Percentiles rank a stretch among this genome's conserved stretches.
These are phyloP conservation scores for Poecile montanus DNA, from an alignment of 2,797 vertebrate species.

Conservation along the genomic window DNA sequence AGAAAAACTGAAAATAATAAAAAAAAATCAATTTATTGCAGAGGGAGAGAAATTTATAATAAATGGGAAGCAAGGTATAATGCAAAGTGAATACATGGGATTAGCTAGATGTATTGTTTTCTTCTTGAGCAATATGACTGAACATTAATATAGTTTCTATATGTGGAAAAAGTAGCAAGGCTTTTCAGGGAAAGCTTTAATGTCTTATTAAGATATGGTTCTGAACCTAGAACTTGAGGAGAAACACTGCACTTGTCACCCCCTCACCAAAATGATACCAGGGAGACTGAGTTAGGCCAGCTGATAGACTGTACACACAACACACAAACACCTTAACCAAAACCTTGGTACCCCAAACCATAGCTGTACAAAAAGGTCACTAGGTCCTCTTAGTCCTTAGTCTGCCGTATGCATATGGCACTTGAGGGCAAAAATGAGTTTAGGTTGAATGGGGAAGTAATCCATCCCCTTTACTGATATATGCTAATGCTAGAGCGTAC, in stretches of 20 bases:
- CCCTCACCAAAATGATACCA: not conserved
- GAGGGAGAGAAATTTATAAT: constrained; percentile 1
- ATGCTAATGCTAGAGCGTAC: not conserved
- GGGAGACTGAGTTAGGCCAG: not conserved
- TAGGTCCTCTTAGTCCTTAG: not conserved
- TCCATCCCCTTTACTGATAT: not conserved
- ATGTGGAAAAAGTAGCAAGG: not conserved
- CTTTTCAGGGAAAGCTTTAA: not conserved
- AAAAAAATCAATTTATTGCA: not conserved
- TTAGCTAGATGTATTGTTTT: constrained; percentile 27
- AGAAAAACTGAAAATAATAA: not conserved
- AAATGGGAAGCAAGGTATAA: not conserved
- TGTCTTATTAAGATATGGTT: not conserved
- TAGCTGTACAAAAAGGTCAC: not conserved
- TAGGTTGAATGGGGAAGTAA: not conserved
- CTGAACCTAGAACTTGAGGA: not conserved
- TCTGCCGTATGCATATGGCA: not conserved
- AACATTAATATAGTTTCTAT: not conserved
- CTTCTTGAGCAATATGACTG: not conserved
- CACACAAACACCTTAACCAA: not conserved
- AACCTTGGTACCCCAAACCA: not conserved
- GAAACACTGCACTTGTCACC: not conserved
- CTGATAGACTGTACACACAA: not conserved
- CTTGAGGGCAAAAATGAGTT: not conserved
- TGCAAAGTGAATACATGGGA: not conserved